Base-by-base conservation (phyloP, 2,888 invertebrate species). In the Slavum lentiscoides region DNA sequence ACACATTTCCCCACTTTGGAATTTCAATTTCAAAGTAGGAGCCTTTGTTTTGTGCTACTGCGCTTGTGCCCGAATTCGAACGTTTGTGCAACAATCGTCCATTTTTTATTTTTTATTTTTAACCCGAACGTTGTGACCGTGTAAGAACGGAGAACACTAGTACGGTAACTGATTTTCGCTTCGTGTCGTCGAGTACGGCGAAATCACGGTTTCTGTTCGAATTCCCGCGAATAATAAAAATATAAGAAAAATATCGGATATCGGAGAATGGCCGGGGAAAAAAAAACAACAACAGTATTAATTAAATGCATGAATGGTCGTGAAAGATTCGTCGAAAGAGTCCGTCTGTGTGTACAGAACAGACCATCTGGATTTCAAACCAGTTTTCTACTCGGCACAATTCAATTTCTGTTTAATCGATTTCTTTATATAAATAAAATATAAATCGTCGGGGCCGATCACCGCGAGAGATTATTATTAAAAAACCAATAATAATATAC, bases 221-320 rank as follows among this genome's bases (percentile, higher is more conserved):
- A 74, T 64, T 39, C 74, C 62, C 64, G 66, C 66, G 74, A 74
- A 74, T 66, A 74, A 74, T 74, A 64, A 73, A 73, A 61, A 43
- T 59, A 74, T 66, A 74, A 74, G 66, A 64, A 73, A 73, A 61
- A 43, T 59, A 74, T 74, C 30, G 30, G 30, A 55, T 49, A n/a
- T 74, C 49, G 21, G 21, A 21, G 8, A 59, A 11, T 11, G 0
- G 55, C 23, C 61, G 11, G n/a, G 49, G 53, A 62, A 62, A 66
- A 74, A 62, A 62, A 74, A 49, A 11, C 9, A 15, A 49, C 9
- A 15, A 74, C 74, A 39, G 55, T 74, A 74, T 74, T 74, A 74
- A 74, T 74, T 74, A 74, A 74, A 74, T 74, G 64, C 74, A 74
- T 66, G 74, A 74, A 74, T 55, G 74, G 62, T 74, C 64, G 37